Evolutionary conservation across 2,888 invertebrate genomes (phyloP).

Genomic region (Orchestes rusci): DNA sequence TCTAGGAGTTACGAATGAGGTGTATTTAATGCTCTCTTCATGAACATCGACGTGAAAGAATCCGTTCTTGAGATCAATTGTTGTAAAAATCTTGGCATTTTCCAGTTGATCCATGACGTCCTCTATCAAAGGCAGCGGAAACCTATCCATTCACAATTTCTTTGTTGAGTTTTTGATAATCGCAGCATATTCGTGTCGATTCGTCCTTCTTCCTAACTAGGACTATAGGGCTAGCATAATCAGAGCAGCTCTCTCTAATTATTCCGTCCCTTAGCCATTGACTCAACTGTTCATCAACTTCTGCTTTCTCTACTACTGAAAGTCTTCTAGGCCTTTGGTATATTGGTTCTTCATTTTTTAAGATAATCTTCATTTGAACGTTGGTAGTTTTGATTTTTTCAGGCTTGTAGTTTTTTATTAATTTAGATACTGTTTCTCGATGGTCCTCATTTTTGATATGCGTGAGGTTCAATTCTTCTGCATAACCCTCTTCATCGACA

Average conservation of each 20-base stretch:
- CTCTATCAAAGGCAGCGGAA: slow-evolving; percentile 38
- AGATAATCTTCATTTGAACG: slow-evolving; percentile 19
- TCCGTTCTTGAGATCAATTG: slow-evolving; percentile 34
- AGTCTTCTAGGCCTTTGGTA: slow-evolving; percentile 24
- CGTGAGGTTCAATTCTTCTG: no score
- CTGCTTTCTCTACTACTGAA: slow-evolving; percentile 19
- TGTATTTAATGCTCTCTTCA: slow-evolving; percentile 32
- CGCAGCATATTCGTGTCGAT: not conserved
- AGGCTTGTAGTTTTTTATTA: no score
- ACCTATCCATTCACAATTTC: slow-evolving; percentile 24
- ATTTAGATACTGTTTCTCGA: no score
- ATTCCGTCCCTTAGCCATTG: slow-evolving; percentile 24
- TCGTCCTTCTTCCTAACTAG: slow-evolving; percentile 18
- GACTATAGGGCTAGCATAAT: slow-evolving; percentile 28
- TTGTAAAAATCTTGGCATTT: slow-evolving; percentile 30
- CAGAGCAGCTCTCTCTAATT: slow-evolving; percentile 27
- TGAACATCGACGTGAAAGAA: slow-evolving; percentile 37
- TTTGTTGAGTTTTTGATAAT: slow-evolving; percentile 18
- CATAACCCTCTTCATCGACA: no score
- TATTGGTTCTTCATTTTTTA: slow-evolving; percentile 21
- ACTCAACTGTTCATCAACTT: slow-evolving; percentile 21
- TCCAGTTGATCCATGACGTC: slow-evolving; percentile 31
- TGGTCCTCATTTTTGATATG: no score
- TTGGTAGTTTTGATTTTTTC: no score
- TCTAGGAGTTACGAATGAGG: slow-evolving; percentile 37